Percentiles rank a stretch among this genome's conserved stretches.
Evolutionary conservation across 2,888 invertebrate species (phyloP).

Genomic region (Agapostemon virescens): DNA sequence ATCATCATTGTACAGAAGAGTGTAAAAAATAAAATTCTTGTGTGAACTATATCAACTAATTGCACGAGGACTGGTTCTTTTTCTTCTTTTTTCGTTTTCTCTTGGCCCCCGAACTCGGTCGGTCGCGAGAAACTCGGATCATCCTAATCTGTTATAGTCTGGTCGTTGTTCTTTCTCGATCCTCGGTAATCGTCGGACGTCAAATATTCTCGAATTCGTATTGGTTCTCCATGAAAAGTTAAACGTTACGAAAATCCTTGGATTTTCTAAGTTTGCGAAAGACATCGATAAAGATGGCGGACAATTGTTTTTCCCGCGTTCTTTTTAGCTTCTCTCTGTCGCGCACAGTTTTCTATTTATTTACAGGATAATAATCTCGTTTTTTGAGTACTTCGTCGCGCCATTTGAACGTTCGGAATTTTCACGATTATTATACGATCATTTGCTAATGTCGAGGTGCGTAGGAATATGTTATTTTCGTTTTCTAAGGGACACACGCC

Average conservation of each 20-base stretch:
- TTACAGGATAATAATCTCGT: background rate
- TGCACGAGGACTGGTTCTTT: background rate
- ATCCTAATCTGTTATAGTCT: background rate
- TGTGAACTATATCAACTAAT: slow-evolving; percentile 16
- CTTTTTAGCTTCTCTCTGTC: too few relatives aligned
- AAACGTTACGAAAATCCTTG: background rate
- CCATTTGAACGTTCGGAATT: background rate
- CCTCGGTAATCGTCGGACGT: background rate
- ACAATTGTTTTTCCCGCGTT: background rate
- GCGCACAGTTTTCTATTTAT: too few relatives aligned
- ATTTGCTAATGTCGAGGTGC: background rate
- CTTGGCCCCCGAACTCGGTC: background rate
- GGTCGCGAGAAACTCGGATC: background rate
- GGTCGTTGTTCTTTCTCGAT: background rate
- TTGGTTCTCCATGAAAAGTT: background rate
- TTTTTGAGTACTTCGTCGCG: background rate
- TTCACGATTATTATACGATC: background rate
- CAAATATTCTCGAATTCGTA: background rate
- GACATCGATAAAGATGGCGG: background rate
- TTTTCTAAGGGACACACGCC: too few relatives aligned
- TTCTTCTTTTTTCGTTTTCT: background rate
- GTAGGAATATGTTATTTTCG: background rate
- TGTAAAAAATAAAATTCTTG: slow-evolving; percentile 49
- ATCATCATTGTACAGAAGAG: slow-evolving; percentile 32
- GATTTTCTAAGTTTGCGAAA: background rate